These are phyloP conservation scores for Ciconia nigra DNA, from an alignment of 2,797 vertebrate genomes.

Conservation along the genomic window DNA sequence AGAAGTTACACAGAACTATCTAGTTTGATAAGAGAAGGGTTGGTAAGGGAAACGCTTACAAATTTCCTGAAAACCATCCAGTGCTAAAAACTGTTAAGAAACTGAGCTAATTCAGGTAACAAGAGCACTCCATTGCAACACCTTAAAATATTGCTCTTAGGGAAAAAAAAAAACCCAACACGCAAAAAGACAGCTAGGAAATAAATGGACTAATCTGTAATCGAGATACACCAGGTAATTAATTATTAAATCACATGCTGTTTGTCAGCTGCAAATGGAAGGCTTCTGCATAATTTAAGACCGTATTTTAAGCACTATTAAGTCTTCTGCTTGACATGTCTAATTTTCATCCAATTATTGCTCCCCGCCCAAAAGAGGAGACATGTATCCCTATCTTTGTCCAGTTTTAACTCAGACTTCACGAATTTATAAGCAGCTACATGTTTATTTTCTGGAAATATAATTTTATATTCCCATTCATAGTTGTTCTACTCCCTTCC, in stretches of 20 bases:
- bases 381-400: not conserved
- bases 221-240: not conserved
- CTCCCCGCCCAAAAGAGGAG: not conserved
- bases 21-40: not conserved
- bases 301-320: not conserved
- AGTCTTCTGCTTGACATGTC: not conserved
- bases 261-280: slow-evolving; percentile 34
- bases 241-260: slow-evolving; percentile 52
- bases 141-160: not conserved
- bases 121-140: not conserved
- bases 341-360: not conserved
- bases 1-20: not conserved
- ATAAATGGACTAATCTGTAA: not conserved
- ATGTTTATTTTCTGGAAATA: not conserved
- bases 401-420: not conserved
- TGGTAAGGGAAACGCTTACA: not conserved
- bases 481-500: not conserved
- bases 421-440: not conserved
- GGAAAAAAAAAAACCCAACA: not conserved
- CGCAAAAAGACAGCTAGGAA: not conserved
- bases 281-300: slow-evolving; percentile 34
- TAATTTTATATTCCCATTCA: not conserved
- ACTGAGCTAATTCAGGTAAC: not conserved
- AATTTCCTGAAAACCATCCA: not conserved
- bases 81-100: not conserved